A percentile compares a stretch with the other conserved stretches of the same genome.
These are phyloP conservation scores for Phoxinus phoxinus DNA, from an alignment of 2,113 vertebrate genomes.

Conservation along the genomic window DNA sequence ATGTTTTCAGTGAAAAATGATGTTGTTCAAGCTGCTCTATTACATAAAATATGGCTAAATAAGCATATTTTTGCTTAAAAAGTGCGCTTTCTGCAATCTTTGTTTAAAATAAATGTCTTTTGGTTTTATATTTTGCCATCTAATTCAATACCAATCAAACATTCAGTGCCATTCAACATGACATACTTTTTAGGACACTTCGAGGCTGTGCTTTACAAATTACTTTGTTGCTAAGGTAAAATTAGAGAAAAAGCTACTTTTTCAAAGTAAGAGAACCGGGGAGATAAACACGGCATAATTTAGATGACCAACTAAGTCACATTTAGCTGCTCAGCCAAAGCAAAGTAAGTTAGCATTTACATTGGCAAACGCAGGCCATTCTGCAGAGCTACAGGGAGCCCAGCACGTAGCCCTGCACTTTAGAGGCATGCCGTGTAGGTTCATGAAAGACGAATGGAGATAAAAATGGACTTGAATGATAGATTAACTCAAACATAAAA, in stretches of 20 bases:
- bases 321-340: constrained; percentile 30
- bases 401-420: constrained; percentile 21
- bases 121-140: not conserved
- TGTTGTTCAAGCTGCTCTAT: not conserved
- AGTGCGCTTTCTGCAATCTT: not conserved
- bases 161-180: no score
- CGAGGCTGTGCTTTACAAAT: no score
- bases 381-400: constrained; percentile 29
- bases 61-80: not conserved
- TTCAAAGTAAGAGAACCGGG: constrained; percentile 9
- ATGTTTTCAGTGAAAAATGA: not conserved
- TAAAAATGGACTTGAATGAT: constrained; percentile 16
- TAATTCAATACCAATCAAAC: not conserved
- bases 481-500: constrained; percentile 16
- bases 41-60: not conserved
- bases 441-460: not conserved
- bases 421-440: constrained; percentile 12
- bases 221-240: not conserved
- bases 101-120: not conserved
- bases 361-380: constrained; percentile 3
- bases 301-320: constrained; percentile 32
- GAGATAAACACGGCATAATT: not conserved
- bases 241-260: not conserved
- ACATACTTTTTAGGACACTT: no score
- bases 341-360: not conserved